These are phyloP conservation scores for Oncorhynchus clarkii DNA, from an alignment of 2,113 vertebrate genomes.

Conservation along the genomic window DNA sequence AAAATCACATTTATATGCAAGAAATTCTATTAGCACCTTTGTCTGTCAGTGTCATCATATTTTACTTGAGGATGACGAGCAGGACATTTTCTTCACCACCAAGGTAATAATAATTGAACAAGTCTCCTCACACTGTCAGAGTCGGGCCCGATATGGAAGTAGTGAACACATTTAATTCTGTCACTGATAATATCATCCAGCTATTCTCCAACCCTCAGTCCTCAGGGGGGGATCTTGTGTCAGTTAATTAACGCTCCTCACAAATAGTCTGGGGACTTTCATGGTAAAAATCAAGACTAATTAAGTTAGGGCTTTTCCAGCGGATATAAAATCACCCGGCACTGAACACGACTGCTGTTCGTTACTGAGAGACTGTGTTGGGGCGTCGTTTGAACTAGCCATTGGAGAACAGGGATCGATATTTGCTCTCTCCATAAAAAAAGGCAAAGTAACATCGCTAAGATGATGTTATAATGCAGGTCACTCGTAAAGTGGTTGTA, in stretches of 20 bases:
- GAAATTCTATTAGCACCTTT: no score
- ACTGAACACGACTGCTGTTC: conserved; percentile 28
- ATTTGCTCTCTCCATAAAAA: neutral
- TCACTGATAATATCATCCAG: conserved; percentile 12
- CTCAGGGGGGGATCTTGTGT: conserved; percentile 33
- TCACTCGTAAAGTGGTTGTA: no score
- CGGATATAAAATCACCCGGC: conserved; percentile 47
- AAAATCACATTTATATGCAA: no score
- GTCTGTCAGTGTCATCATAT: no score
- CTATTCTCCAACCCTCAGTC: conserved; percentile 22
- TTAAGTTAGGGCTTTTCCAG: conserved; percentile 37
- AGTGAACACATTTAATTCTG: conserved; percentile 1
- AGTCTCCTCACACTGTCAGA: neutral
- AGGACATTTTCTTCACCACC: neutral
- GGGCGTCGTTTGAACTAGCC: conserved; percentile 22
- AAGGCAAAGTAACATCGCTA: neutral
- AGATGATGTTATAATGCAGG: neutral
- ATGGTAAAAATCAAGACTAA: conserved; percentile 50
- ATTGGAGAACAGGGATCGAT: conserved; percentile 22
- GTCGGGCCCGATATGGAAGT: no score
- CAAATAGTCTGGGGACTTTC: conserved; percentile 45
- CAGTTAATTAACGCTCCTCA: conserved; percentile 55
- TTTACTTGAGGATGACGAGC: no score
- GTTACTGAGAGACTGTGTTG: conserved; percentile 23
- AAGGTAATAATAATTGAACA: neutral